These are phyloP conservation scores for Ceryle rudis DNA, from an alignment of 2,797 vertebrate genomes.

Conservation along the genomic window DNA sequence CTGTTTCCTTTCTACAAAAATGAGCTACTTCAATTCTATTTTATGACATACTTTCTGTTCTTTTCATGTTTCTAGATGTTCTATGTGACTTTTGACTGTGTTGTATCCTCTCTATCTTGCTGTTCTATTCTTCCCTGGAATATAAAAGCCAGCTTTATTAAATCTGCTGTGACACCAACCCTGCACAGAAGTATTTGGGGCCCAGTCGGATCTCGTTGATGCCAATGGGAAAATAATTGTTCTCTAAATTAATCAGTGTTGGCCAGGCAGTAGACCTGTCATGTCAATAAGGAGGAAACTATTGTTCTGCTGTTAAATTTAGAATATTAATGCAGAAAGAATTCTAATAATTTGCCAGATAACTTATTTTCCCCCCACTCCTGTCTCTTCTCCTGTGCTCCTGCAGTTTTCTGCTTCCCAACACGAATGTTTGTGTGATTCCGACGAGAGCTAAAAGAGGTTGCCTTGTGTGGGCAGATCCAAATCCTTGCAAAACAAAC, in stretches of 20 bases:
- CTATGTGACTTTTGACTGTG: not conserved
- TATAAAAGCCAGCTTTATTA: conserved; percentile 11
- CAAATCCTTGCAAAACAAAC: not conserved
- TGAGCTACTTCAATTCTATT: not conserved
- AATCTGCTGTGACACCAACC: not conserved
- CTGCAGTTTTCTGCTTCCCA: not conserved
- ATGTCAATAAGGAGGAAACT: not conserved
- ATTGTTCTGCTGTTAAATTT: not conserved
- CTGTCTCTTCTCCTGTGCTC: not conserved
- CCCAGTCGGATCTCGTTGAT: not conserved
- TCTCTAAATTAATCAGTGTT: not conserved
- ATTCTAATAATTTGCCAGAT: not conserved
- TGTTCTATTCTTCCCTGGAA: conserved; percentile 25
- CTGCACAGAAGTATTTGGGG: not conserved
- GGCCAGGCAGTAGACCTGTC: not conserved
- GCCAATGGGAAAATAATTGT: not conserved
- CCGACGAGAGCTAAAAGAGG: not conserved
- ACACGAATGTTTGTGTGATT: not conserved
- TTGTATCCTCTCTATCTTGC: not conserved
- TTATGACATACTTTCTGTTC: not conserved
- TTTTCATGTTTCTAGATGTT: not conserved
- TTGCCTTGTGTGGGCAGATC: not conserved
- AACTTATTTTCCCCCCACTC: not conserved
- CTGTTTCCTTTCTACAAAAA: not conserved
- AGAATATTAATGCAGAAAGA: not conserved